These are phyloP conservation scores for Sander lucioperca DNA, from an alignment of 2,113 vertebrate genomes.

Conservation along the genomic window DNA sequence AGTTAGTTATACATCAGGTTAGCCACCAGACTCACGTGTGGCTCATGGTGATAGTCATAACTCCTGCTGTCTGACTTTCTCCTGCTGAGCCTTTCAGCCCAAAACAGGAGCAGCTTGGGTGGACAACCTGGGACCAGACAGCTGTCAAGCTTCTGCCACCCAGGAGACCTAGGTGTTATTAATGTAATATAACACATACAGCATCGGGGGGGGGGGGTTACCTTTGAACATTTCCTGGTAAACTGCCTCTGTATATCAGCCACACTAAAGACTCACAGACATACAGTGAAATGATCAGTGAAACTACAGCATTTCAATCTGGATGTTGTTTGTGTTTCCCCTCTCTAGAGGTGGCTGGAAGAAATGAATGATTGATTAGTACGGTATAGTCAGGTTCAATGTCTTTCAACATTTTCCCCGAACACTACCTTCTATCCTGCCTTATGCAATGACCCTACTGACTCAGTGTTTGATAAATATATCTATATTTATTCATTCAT, in stretches of 20 bases:
- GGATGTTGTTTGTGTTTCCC: slow-evolving; percentile 37
- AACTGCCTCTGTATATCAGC: slow-evolving; percentile 35
- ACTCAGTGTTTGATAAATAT: slow-evolving; percentile 48
- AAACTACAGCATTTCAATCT: slow-evolving; percentile 16
- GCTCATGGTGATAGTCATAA: slow-evolving; percentile 45
- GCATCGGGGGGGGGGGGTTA: slow-evolving; percentile 49
- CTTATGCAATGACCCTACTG: slow-evolving; percentile 43
- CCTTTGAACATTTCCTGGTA: slow-evolving; percentile 51
- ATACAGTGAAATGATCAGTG: slow-evolving; percentile 40
- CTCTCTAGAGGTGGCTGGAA: slow-evolving; percentile 12
- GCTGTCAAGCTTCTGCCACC: slow-evolving; percentile 69
- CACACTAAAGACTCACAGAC: slow-evolving; percentile 10
- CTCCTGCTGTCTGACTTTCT: slow-evolving; percentile 63
- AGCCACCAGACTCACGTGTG: slow-evolving; percentile 21
- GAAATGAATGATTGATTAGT: slow-evolving; percentile 64
- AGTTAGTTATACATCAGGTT: background rate
- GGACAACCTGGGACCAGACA: slow-evolving; percentile 60
- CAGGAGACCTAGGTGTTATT: slow-evolving; percentile 76
- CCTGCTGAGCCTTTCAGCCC: slow-evolving; percentile 62
- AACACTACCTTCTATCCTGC: slow-evolving; percentile 19
- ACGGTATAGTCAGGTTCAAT: slow-evolving; percentile 18
- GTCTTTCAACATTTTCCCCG: slow-evolving; percentile 34
- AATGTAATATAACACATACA: slow-evolving; percentile 79
- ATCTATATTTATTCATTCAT: slow-evolving; percentile 77
- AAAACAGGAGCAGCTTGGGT: slow-evolving; percentile 63